phyloP scores from a whole-genome alignment of 2,888 invertebrate species.

The Leistus spinibarbis region DNA sequence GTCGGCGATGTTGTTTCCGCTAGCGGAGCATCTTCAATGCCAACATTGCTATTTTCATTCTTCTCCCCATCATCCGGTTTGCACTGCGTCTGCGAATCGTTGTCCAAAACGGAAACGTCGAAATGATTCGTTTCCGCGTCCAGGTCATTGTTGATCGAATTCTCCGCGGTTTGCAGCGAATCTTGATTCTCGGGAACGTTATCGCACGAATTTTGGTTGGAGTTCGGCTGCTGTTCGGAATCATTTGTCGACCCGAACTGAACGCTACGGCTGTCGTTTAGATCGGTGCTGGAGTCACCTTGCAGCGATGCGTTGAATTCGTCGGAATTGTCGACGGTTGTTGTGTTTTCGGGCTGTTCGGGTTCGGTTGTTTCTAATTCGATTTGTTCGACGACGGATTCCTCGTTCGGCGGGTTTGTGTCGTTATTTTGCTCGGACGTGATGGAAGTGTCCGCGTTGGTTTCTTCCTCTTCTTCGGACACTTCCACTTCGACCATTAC shows the following conservation, averaged over 20 bases:
- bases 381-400: neutral
- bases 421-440: slow-evolving; percentile 58
- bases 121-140: slow-evolving; percentile 14
- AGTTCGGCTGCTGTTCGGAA: slow-evolving; percentile 24
- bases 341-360: neutral
- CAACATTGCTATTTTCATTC: too few relatives aligned
- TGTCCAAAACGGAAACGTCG: slow-evolving; percentile 27
- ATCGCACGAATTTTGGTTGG: slow-evolving; percentile 18
- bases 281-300: slow-evolving; percentile 31
- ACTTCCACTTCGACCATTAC: slow-evolving; percentile 59
- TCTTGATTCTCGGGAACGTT: slow-evolving; percentile 24
- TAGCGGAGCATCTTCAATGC: neutral
- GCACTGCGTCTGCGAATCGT: slow-evolving; percentile 27
- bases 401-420: neutral
- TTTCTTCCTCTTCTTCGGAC: slow-evolving; percentile 54
- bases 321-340: slow-evolving; percentile 6
- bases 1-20: neutral
- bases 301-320: slow-evolving; percentile 17
- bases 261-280: slow-evolving; percentile 27
- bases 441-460: slow-evolving; percentile 48
- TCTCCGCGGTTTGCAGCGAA: slow-evolving; percentile 30
- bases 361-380: slow-evolving; percentile 4
- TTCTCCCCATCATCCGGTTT: slow-evolving; percentile 32
- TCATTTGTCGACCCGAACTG: slow-evolving; percentile 29
- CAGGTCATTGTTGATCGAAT: slow-evolving; percentile 20